Evolutionary conservation across 2,113 vertebrate species (phyloP), one percentile per base, ranked within the genome.

Genomic region (Maccullochella peelii): DNA sequence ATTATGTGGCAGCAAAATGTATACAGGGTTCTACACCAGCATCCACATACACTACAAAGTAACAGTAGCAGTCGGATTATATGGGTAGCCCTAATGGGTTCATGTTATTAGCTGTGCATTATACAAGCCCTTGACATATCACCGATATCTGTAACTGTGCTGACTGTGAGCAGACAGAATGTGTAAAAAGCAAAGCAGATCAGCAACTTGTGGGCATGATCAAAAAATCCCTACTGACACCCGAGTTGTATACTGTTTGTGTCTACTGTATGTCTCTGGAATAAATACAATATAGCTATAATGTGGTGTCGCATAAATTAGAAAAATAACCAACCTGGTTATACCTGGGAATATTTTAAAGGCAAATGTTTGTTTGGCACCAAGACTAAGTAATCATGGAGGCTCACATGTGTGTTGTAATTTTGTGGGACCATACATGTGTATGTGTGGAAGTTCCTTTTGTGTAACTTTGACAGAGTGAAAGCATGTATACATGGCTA

Each of bases 401-500:
- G 25, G 74, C 44, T 61, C 61, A 67, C 57, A 36, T 9, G 9
- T 66, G 57, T 68, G 40, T 84, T 73, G 57, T 63, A 70, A 44
- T 72, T 79, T 67, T 61, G 58, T 66, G 8, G 42, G 44, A 49
- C 70, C 50, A n/a, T 25, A 40, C 21, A 81, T 81, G 65, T 72
- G 72, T 44, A 21, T 65, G 54, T 68, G 42, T n/a, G 14, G 30
- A 58, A 70, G 75, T 75, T 68, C 77, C 59, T 63, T 44, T 87
- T 89, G 80, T 79, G 55, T 76, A 87, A 86, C 50, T 38, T 62
- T 91, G 90, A 92, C 90, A 92, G 87, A 85, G 84, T 88, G 76
- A 84, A 81, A 87, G 78, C 85, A 89, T 77, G 73, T 73, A 68
- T 74, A 85, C 61, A 79, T 67, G 42, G 40, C 72, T 78, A 75